A percentile compares a stretch with the other conserved stretches of the same genome.
These are phyloP conservation scores for Clanis bilineata DNA, from an alignment of 2,888 invertebrate genomes.

Conservation along the genomic window DNA sequence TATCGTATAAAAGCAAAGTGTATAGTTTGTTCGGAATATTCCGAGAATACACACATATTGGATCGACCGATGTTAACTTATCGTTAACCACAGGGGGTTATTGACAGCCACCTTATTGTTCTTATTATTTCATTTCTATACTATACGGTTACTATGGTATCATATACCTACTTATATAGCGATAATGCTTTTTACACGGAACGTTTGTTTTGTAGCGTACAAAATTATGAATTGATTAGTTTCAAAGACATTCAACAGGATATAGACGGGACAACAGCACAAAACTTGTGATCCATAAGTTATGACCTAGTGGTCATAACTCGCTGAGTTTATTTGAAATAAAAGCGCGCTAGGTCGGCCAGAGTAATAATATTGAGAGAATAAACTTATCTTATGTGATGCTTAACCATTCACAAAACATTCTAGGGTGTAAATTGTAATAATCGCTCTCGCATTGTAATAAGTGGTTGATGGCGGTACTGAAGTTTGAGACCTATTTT, in stretches of 20 bases:
- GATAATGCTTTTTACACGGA: slow-evolving; percentile 1
- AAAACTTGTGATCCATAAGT: neutral
- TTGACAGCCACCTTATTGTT: slow-evolving; percentile 13
- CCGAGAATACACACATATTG: slow-evolving; percentile 30
- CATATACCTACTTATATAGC: neutral
- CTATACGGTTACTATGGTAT: neutral
- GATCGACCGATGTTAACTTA: slow-evolving; percentile 39
- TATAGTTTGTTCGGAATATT: slow-evolving; percentile 32
- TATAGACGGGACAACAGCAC: no score
- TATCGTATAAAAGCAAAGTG: slow-evolving; percentile 9
- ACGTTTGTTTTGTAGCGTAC: neutral
- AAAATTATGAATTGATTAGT: neutral
- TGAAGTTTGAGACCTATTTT: no score
- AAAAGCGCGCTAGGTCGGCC: no score
- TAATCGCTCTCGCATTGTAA: no score
- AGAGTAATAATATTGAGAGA: no score
- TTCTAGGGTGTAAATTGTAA: no score
- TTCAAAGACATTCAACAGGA: no score
- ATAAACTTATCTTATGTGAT: no score
- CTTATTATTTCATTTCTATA: slow-evolving; percentile 12
- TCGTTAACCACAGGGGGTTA: slow-evolving; percentile 34
- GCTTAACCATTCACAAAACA: no score
- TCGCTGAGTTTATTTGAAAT: no score
- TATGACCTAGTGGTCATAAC: no score
- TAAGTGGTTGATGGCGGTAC: no score